phyloP scores from a whole-genome alignment of 2,113 vertebrate species.

The Onychostruthus taczanowskii region DNA sequence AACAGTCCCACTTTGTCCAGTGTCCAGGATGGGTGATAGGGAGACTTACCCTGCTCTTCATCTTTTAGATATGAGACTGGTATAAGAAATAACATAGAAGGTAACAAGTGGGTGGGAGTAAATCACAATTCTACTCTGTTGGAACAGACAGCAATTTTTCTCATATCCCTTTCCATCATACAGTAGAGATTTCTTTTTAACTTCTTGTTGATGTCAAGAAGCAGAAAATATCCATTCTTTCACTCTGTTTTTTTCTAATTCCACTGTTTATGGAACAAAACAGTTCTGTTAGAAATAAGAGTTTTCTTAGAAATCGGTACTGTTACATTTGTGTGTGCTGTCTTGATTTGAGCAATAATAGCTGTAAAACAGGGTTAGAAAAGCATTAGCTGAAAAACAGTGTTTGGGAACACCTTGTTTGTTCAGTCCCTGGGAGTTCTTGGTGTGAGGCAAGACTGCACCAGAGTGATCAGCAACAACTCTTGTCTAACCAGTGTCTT shows the following conservation, averaged over 20 bases:
- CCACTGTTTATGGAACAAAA: background rate
- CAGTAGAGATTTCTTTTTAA: background rate
- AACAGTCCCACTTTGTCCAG: background rate
- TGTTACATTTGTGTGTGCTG: background rate
- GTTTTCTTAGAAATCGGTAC: background rate
- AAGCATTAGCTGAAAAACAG: background rate
- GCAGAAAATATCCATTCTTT: background rate
- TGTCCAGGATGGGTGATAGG: background rate
- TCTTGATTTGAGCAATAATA: background rate
- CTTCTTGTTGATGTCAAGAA: background rate
- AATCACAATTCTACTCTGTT: background rate
- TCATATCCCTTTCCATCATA: background rate
- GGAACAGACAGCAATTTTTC: background rate
- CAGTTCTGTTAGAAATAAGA: background rate
- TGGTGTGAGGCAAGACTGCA: background rate
- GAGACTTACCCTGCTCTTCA: background rate
- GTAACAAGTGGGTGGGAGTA: background rate
- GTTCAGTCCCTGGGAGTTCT: background rate
- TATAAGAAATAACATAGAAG: background rate
- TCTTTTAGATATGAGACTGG: background rate
- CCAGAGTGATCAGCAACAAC: background rate
- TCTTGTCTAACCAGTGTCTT: background rate
- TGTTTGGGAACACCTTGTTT: background rate
- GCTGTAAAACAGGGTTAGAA: background rate
- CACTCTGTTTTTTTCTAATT: background rate